Conservation (phyloP, 2,797 vertebrate genomes). For the Catostomus latipinnis region DNA sequence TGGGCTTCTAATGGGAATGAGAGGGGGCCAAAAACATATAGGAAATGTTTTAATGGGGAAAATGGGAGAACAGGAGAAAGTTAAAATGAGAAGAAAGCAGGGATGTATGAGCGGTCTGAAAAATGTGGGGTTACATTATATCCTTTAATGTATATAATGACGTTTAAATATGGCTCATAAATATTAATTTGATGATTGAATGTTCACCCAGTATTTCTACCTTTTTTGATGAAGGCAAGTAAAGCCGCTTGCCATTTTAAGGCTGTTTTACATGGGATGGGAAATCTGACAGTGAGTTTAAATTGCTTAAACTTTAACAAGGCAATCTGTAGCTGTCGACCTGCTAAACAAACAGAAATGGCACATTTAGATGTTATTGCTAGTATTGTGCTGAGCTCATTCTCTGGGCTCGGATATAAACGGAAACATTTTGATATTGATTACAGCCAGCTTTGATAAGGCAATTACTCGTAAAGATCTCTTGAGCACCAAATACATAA, state of each 20-base stretch:
- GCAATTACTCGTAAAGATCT: conserved; percentile 35
- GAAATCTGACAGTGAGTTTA: neutral
- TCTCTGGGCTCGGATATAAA: conserved; percentile 24
- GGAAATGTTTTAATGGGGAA: neutral
- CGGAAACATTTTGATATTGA: conserved; percentile 44
- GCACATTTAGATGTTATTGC: conserved; percentile 33
- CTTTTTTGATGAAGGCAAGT: too few relatives aligned
- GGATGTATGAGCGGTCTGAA: too few relatives aligned
- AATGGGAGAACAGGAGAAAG: conserved; percentile 18
- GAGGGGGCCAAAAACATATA: conserved; percentile 31
- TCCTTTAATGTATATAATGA: too few relatives aligned
- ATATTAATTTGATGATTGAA: too few relatives aligned
- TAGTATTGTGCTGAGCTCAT: conserved; percentile 14
- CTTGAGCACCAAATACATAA: conserved; percentile 10
- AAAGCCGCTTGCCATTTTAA: too few relatives aligned
- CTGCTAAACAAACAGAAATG: conserved; percentile 12
- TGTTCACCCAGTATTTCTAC: too few relatives aligned
- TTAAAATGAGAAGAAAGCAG: conserved; percentile 12
- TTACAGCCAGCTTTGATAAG: conserved; percentile 32
- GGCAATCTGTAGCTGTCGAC: conserved; percentile 20
- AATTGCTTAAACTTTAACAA: conserved; percentile 33
- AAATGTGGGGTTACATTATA: too few relatives aligned
- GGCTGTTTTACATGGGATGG: too few relatives aligned
- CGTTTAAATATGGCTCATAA: too few relatives aligned
- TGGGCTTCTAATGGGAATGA: conserved; percentile 51